Evolutionary conservation across 2,113 vertebrate species (phyloP).

Genomic region (Trematomus loennbergii): DNA sequence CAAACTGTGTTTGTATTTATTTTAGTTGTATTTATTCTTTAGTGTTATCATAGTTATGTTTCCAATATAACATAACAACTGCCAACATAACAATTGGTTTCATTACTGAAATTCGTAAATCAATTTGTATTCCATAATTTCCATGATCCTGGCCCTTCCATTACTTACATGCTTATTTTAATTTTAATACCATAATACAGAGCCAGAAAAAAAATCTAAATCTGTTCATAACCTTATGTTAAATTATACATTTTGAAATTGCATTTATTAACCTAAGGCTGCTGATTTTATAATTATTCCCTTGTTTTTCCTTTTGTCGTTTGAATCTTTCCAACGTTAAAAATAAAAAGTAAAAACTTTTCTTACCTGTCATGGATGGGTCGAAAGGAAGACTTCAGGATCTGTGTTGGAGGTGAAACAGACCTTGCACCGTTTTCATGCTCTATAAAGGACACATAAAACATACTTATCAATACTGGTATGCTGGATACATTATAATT

Average conservation of each 20-base stretch:
- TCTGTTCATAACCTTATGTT: too few species aligned
- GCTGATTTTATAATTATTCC: too few species aligned
- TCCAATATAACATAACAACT: not conserved
- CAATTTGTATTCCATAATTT: not conserved
- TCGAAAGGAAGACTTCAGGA: conserved; percentile 94
- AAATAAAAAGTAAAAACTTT: not conserved
- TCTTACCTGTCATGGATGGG: conserved; percentile 94
- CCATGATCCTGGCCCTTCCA: not conserved
- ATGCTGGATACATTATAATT: not conserved
- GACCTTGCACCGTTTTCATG: conserved; percentile 90
- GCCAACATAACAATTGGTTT: not conserved
- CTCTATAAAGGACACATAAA: conserved; percentile 80
- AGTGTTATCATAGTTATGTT: conserved; percentile 16
- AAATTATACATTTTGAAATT: too few species aligned
- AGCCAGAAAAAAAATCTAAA: too few species aligned
- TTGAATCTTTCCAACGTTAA: too few species aligned
- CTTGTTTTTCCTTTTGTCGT: too few species aligned
- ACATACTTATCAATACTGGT: not conserved
- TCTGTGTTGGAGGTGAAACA: conserved; percentile 90
- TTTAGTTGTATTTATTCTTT: conserved; percentile 43
- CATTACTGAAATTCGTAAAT: not conserved
- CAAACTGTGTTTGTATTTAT: conserved; percentile 70
- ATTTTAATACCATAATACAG: not conserved
- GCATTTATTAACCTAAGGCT: too few species aligned
- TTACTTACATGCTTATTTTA: not conserved